These are phyloP conservation scores for Drosophila tani DNA, from an alignment of 1,140 invertebrate species.

Conservation along the genomic window DNA sequence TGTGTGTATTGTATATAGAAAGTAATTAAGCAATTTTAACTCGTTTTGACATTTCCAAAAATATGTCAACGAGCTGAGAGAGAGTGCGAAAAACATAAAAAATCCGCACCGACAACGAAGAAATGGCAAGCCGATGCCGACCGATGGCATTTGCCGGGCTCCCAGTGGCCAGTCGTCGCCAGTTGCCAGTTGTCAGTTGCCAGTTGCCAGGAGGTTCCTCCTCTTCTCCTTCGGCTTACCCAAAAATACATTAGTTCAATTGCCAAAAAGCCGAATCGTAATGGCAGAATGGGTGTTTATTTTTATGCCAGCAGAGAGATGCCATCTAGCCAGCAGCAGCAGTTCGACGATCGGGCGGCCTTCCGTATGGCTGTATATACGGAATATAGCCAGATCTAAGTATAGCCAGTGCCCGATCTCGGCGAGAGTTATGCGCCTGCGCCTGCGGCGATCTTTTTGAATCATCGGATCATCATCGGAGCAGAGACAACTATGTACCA, in stretches of 20 bases:
- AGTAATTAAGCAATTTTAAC: slow-evolving; percentile 79
- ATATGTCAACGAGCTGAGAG: slow-evolving; percentile 70
- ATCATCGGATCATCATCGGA: slow-evolving; percentile 34
- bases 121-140: slow-evolving; percentile 71
- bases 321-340: slow-evolving; percentile 47
- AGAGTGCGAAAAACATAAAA: slow-evolving; percentile 60
- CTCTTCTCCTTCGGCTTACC: slow-evolving; percentile 15
- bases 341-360: slow-evolving; percentile 76
- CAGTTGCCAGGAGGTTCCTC: slow-evolving; percentile 44
- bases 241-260: slow-evolving; percentile 35
- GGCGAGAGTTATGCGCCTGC: slow-evolving; percentile 59
- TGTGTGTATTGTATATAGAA: slow-evolving; percentile 49
- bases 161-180: slow-evolving; percentile 27
- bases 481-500: slow-evolving; percentile 40
- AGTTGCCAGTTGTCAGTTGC: slow-evolving; percentile 11
- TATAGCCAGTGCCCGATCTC: slow-evolving; percentile 54
- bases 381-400: slow-evolving; percentile 66
- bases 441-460: slow-evolving; percentile 40
- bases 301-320: slow-evolving; percentile 66
- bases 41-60: slow-evolving; percentile 81
- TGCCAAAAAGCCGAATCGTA: slow-evolving; percentile 67
- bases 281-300: slow-evolving; percentile 58
- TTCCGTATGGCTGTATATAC: slow-evolving; percentile 58
- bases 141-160: slow-evolving; percentile 59
- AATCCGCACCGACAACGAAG: slow-evolving; percentile 7